Evolutionary conservation across 2,113 vertebrate genomes (phyloP).

Genomic region (Indicator indicator): DNA sequence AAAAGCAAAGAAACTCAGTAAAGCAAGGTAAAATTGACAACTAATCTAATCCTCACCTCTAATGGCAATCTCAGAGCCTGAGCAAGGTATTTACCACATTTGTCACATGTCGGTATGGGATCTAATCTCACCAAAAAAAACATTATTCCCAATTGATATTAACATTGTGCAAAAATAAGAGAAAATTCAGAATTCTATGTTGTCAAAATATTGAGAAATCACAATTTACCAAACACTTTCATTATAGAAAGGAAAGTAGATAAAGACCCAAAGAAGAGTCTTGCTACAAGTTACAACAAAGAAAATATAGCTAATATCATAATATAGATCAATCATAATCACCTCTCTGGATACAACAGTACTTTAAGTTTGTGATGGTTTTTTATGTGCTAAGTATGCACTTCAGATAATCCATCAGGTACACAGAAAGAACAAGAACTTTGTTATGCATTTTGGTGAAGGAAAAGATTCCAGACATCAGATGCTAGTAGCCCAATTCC

Average conservation of each 20-base stretch:
- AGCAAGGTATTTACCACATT: background rate
- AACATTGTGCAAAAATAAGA: conserved; percentile 7
- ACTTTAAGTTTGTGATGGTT: background rate
- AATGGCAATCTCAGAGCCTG: background rate
- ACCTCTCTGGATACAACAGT: background rate
- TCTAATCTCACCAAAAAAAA: background rate
- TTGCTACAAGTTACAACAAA: background rate
- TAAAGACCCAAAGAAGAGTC: background rate
- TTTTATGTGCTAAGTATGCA: background rate
- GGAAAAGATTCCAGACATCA: background rate
- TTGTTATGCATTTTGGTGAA: background rate
- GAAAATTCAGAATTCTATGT: background rate
- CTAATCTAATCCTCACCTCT: background rate
- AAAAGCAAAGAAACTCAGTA: background rate
- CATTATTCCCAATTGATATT: background rate
- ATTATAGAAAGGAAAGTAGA: background rate
- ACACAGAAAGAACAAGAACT: background rate
- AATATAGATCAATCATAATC: background rate
- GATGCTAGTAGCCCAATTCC: background rate
- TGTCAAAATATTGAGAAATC: background rate
- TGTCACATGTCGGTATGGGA: background rate
- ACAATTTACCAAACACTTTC: background rate
- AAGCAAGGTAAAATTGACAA: conserved; percentile 17
- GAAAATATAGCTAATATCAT: background rate
- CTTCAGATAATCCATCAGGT: background rate